Conservation (phyloP, 2,888 invertebrate species). For the Colletes collaris region DNA sequence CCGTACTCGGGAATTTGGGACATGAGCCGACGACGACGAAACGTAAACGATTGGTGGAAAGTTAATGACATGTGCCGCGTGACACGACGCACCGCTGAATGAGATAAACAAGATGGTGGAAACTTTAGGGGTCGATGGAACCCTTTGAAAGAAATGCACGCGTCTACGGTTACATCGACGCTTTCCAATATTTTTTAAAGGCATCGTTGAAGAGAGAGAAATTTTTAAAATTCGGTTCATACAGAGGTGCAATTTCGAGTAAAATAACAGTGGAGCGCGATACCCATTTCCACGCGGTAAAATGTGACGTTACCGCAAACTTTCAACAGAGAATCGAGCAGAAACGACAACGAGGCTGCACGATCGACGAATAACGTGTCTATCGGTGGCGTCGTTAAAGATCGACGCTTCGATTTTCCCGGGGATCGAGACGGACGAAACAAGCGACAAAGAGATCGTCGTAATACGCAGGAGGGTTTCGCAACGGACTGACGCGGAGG, state of each 20-base stretch:
- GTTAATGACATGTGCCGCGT: neutral
- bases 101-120: no score
- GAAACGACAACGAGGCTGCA: neutral
- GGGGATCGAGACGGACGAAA: constrained; percentile 11
- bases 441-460: constrained; percentile 51
- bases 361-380: neutral
- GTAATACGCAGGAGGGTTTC: constrained; percentile 53
- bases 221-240: no score
- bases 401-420: constrained; percentile 12
- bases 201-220: no score
- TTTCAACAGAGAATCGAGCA: neutral
- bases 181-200: no score
- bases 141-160: no score
- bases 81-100: no score
- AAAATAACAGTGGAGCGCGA: no score
- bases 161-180: no score
- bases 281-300: no score
- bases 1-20: constrained; percentile 5
- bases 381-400: neutral
- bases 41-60: neutral
- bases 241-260: no score
- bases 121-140: no score
- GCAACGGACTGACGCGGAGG: constrained; percentile 57
- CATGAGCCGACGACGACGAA: constrained; percentile 2
- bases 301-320: no score